phyloP scores from a whole-genome alignment of 2,797 vertebrate genomes.

The Zenarchopterus dispar region DNA sequence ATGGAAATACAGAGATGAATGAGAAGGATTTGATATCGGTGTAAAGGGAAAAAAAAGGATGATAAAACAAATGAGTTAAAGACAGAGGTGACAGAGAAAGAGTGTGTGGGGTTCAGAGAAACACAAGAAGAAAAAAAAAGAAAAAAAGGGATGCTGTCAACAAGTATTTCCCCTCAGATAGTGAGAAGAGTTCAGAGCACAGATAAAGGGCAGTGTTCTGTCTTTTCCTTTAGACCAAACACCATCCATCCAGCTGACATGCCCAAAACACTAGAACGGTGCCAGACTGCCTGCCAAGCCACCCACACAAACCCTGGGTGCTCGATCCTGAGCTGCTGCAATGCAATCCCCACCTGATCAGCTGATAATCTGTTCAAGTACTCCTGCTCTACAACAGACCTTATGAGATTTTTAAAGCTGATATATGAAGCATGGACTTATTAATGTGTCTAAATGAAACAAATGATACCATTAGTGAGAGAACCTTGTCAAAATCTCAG shows the following conservation, averaged over 20 bases:
- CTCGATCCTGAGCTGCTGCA: conserved; percentile 8
- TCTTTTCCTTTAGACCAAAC: conserved; percentile 58
- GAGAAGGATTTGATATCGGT: background rate
- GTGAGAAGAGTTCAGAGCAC: conserved; percentile 53
- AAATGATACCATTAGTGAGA: conserved; percentile 33
- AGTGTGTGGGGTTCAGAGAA: conserved; percentile 33
- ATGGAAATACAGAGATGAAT: background rate
- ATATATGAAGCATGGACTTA: conserved; percentile 14
- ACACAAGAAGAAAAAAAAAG: conserved; percentile 43
- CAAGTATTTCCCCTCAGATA: conserved; percentile 51
- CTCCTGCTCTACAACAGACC: conserved; percentile 19
- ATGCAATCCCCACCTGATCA: background rate
- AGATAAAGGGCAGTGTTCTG: conserved; percentile 52
- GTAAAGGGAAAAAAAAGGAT: background rate
- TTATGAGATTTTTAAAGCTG: conserved; percentile 29
- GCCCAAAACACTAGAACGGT: conserved; percentile 53
- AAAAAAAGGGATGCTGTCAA: conserved; percentile 58
- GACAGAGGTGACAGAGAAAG: conserved; percentile 23
- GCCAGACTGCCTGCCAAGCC: conserved; percentile 31
- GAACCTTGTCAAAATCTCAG: conserved; percentile 9
- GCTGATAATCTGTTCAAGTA: conserved; percentile 9
- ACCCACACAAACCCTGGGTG: conserved; percentile 25
- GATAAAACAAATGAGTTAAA: background rate
- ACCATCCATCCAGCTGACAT: conserved; percentile 64
- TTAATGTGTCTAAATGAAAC: conserved; percentile 31